Percentiles rank a stretch among this genome's conserved stretches.
phyloP scores from a whole-genome alignment of 1,140 invertebrate species.

The Drosophila funebris region DNA sequence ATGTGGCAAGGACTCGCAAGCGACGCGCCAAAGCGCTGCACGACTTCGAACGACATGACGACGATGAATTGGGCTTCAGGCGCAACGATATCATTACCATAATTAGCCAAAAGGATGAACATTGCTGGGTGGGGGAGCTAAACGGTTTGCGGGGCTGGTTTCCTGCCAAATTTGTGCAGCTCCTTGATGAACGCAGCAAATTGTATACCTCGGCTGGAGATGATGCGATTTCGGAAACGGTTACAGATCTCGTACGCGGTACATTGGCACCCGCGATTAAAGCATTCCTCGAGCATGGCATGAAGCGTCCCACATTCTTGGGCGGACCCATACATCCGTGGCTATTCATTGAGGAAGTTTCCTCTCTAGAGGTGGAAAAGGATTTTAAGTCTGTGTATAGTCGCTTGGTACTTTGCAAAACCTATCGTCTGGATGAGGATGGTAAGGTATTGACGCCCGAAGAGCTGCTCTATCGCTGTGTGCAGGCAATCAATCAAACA shows the following conservation, averaged over 20 bases:
- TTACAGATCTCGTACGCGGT: constrained; percentile 98
- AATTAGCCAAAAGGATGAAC: constrained; percentile 98
- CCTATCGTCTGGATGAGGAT: constrained; percentile 99
- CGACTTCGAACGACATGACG: constrained; percentile 98
- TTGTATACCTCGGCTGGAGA: constrained; percentile 98
- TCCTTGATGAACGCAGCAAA: constrained; percentile 98
- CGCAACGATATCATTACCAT: constrained; percentile 99
- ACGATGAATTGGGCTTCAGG: constrained; percentile 98
- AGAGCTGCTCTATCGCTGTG: constrained; percentile 97
- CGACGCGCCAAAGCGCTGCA: constrained; percentile 94
- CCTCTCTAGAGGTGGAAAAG: constrained; percentile 97
- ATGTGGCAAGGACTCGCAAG: constrained; percentile 93
- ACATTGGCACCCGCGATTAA: constrained; percentile 97
- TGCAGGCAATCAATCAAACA: constrained; percentile 97
- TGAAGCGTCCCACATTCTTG: constrained; percentile 93
- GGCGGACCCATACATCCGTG: constrained; percentile 98
- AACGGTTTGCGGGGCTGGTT: constrained; percentile 99
- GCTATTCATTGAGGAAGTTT: constrained; percentile 99
- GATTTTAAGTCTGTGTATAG: constrained; percentile 99
- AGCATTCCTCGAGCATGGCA: constrained; percentile 97
- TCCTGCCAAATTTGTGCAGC: constrained; percentile 98
- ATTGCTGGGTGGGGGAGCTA: constrained; percentile 99
- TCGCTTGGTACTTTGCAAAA: constrained; percentile 98
- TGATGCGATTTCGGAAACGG: constrained; percentile 97
- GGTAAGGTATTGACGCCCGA: constrained; percentile 99